A percentile compares a stretch with the other conserved stretches of the same genome.
Evolutionary conservation across 2,113 vertebrate genomes (phyloP).

Genomic region (Falco punctatus): DNA sequence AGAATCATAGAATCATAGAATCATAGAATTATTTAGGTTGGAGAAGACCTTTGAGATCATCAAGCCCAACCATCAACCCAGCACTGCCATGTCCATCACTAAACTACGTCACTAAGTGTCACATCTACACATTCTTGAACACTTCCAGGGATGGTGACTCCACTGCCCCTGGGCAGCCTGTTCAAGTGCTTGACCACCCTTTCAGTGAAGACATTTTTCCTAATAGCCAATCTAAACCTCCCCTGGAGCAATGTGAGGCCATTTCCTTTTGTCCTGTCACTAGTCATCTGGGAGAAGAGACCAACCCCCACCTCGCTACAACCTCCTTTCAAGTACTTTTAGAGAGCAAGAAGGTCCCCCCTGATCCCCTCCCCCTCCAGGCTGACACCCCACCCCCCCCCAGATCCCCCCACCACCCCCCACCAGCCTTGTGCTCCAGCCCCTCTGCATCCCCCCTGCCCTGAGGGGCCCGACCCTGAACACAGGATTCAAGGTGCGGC

Average conservation of each 20-base stretch:
- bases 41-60: neutral
- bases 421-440: neutral
- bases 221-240: neutral
- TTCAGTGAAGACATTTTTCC: neutral
- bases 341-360: neutral
- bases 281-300: neutral
- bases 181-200: neutral
- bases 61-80: neutral
- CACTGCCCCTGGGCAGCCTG: neutral
- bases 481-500: too few relatives aligned
- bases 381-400: neutral
- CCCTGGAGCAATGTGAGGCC: neutral
- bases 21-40: neutral
- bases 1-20: neutral
- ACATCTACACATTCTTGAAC: rapidly evolving
- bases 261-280: too few relatives aligned
- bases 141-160: neutral
- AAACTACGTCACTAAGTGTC: neutral
- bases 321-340: neutral
- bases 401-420: neutral
- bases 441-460: neutral
- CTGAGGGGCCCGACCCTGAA: neutral
- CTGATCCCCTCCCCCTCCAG: neutral
- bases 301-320: neutral
- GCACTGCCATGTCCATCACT: neutral